A percentile compares a stretch with the other conserved stretches of the same genome.
phyloP scores from a whole-genome alignment of 2,797 vertebrate genomes.

The Lophura swinhoii region DNA sequence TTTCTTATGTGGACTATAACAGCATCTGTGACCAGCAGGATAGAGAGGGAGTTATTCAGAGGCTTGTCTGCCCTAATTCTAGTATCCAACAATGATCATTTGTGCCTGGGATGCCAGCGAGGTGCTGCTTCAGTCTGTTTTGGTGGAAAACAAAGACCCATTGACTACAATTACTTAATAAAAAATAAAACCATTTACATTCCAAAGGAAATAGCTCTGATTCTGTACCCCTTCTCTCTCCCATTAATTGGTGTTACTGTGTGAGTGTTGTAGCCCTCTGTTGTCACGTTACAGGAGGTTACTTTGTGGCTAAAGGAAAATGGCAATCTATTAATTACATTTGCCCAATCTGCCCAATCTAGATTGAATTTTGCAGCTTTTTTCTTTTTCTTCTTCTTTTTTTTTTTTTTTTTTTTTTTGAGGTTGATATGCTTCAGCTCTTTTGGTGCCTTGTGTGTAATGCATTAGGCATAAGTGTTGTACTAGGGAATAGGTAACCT shows the following conservation, averaged over 20 bases:
- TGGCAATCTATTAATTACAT: neutral
- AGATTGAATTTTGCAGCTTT: neutral
- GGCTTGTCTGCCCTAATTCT: neutral
- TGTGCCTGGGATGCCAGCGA: slow-evolving; percentile 20
- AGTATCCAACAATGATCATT: neutral
- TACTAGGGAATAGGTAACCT: neutral
- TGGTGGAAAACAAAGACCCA: neutral
- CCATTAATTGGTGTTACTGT: neutral
- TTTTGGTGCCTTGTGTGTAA: neutral
- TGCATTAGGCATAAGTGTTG: neutral
- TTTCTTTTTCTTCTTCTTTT: neutral
- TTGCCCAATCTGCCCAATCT: neutral
- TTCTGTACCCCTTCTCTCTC: neutral
- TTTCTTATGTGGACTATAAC: neutral
- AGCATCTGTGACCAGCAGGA: neutral
- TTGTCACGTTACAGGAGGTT: neutral
- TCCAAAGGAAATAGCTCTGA: neutral
- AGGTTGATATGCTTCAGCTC: neutral
- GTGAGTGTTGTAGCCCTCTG: neutral
- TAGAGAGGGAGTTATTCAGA: neutral
- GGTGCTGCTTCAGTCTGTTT: neutral
- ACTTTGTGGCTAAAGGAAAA: neutral
- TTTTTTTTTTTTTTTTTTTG: neutral
- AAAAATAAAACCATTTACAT: neutral
- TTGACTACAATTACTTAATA: neutral